A percentile compares a stretch with the other conserved stretches of the same genome.
phyloP scores from a whole-genome alignment of 1,140 invertebrate species.

The Sycobia sp. region DNA sequence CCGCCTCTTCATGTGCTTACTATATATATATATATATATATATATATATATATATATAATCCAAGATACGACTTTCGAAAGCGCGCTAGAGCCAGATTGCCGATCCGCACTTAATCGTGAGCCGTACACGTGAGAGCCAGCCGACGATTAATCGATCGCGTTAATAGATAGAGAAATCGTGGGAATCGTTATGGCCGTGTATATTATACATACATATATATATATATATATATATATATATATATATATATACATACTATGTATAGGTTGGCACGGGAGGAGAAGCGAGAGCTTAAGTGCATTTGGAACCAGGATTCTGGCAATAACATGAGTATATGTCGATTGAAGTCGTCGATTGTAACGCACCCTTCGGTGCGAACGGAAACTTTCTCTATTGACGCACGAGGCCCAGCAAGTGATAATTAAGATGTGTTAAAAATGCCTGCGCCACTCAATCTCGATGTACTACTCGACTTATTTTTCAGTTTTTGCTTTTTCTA shows the following conservation, averaged over 20 bases:
- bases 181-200: conserved; percentile 39
- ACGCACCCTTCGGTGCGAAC: too few relatives aligned
- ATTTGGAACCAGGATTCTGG: too few relatives aligned
- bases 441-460: neutral
- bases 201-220: too few relatives aligned
- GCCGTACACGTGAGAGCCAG: neutral
- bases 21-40: too few relatives aligned
- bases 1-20: too few relatives aligned
- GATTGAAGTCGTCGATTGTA: conserved; percentile 21
- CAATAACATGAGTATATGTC: conserved; percentile 18
- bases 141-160: conserved; percentile 45
- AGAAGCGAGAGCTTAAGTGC: too few relatives aligned
- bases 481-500: too few relatives aligned
- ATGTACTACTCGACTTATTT: too few relatives aligned
- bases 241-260: too few relatives aligned
- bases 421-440: conserved; percentile 37
- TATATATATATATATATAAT: too few relatives aligned
- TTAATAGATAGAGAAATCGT: conserved; percentile 49
- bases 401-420: conserved; percentile 21
- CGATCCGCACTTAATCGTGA: conserved; percentile 29
- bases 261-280: too few relatives aligned
- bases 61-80: conserved; percentile 23
- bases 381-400: conserved; percentile 9
- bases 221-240: too few relatives aligned
- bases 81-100: conserved; percentile 6